Conservation (phyloP, 2,797 vertebrate species). For the Sphenopsis melanotis region DNA sequence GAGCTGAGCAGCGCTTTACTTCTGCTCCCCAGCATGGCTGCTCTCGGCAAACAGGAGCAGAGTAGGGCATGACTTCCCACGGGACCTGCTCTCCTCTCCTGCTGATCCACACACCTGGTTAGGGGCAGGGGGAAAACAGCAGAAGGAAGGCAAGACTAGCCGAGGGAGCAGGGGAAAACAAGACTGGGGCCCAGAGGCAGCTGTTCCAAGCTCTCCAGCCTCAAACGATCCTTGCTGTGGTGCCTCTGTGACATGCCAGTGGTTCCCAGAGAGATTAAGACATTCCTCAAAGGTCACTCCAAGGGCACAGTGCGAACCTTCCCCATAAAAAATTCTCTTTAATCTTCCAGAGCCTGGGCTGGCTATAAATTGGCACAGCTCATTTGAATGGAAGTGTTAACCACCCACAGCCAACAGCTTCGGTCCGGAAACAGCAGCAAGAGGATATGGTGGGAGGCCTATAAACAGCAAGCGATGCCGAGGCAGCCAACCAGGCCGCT, state of each 20-base stretch:
- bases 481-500: constrained; percentile 46
- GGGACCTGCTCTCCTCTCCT: constrained; percentile 3
- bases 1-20: neutral
- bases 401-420: constrained; percentile 69
- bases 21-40: neutral
- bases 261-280: constrained; percentile 38
- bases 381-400: constrained; percentile 65
- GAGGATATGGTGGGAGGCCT: constrained; percentile 60
- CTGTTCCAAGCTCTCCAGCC: neutral
- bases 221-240: neutral
- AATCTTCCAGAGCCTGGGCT: constrained; percentile 55
- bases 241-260: neutral
- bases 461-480: constrained; percentile 47
- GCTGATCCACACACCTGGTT: neutral
- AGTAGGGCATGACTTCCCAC: neutral
- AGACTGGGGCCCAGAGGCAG: neutral
- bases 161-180: neutral
- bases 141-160: neutral
- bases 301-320: constrained; percentile 52
- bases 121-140: neutral
- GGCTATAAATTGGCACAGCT: constrained; percentile 58
- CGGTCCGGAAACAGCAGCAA: constrained; percentile 65
- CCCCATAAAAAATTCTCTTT: constrained; percentile 61
- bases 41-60: neutral
- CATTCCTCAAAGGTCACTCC: constrained; percentile 58